These are phyloP conservation scores for Loriculus beryllinus DNA, from an alignment of 2,797 vertebrate genomes.

Conservation along the genomic window DNA sequence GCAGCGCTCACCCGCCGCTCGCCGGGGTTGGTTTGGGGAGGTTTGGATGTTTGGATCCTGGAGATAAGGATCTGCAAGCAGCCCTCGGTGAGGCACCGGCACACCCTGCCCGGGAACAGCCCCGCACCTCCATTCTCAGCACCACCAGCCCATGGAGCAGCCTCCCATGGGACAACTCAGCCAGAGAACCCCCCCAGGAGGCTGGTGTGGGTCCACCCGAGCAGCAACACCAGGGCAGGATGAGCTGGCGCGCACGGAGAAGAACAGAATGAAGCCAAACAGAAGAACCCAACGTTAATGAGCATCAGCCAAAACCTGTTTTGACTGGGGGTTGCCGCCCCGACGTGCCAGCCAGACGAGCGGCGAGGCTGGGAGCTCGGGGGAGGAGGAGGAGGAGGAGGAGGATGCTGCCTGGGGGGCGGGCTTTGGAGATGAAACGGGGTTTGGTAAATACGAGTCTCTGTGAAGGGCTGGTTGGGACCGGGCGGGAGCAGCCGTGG, in stretches of 20 bases:
- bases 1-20: not conserved
- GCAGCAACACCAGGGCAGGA: not conserved
- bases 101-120: not conserved
- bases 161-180: accelerated
- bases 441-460: not conserved
- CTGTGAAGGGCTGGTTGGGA: not conserved
- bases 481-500: not conserved
- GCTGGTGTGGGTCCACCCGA: not conserved
- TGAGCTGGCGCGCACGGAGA: not conserved
- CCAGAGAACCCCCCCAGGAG: not conserved
- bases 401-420: not conserved
- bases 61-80: not conserved
- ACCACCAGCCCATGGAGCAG: not conserved
- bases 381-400: not conserved
- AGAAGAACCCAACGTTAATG: not conserved
- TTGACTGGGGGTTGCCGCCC: conserved; percentile 13
- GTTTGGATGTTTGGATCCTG: not conserved
- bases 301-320: conserved; percentile 45
- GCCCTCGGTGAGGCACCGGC: not conserved
- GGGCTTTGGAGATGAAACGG: not conserved
- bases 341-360: not conserved
- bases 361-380: not conserved
- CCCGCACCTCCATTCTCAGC: not conserved
- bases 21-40: not conserved
- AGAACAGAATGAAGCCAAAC: not conserved